These are phyloP conservation scores for Esperia sulphurella DNA, from an alignment of 2,888 invertebrate genomes.

Conservation along the genomic window DNA sequence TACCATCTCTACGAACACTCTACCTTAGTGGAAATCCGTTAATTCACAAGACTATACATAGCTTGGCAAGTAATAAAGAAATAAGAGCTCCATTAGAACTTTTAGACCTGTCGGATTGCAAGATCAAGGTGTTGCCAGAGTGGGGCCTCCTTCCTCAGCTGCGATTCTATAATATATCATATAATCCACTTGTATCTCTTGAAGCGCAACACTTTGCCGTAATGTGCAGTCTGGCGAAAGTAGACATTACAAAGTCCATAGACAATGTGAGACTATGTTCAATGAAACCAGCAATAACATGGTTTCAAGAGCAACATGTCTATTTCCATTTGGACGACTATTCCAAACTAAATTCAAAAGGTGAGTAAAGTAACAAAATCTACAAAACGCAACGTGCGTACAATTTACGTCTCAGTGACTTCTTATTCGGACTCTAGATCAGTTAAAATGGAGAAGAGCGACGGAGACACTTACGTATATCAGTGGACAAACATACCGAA, in stretches of 20 bases:
- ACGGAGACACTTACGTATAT: too few species aligned
- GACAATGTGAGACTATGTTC: slow-evolving; percentile 46
- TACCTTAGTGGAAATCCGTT: slow-evolving; percentile 78
- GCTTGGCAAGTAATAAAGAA: slow-evolving; percentile 66
- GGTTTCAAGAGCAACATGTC: slow-evolving; percentile 56
- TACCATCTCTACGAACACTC: slow-evolving; percentile 81
- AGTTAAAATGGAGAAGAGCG: too few species aligned
- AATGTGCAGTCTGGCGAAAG: slow-evolving; percentile 79
- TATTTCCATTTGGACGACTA: slow-evolving; percentile 58
- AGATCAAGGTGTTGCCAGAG: slow-evolving; percentile 77
- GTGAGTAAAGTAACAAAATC: slow-evolving; percentile 26
- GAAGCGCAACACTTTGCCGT: slow-evolving; percentile 76
- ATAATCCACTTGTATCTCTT: slow-evolving; percentile 71
- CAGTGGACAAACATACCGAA: too few species aligned
- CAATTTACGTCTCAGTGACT: neutral
- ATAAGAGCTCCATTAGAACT: slow-evolving; percentile 78
- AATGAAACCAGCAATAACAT: slow-evolving; percentile 46
- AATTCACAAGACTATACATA: slow-evolving; percentile 50
- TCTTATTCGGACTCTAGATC: neutral
- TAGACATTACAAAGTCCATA: slow-evolving; percentile 72
- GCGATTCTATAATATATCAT: slow-evolving; percentile 80
- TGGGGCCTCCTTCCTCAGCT: slow-evolving; percentile 81
- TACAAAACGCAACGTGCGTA: too few species aligned
- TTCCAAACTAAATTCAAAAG: slow-evolving; percentile 50
- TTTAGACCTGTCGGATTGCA: slow-evolving; percentile 81